Base-by-base conservation (phyloP, 2,888 invertebrate species). In the Tinea trinotella region DNA sequence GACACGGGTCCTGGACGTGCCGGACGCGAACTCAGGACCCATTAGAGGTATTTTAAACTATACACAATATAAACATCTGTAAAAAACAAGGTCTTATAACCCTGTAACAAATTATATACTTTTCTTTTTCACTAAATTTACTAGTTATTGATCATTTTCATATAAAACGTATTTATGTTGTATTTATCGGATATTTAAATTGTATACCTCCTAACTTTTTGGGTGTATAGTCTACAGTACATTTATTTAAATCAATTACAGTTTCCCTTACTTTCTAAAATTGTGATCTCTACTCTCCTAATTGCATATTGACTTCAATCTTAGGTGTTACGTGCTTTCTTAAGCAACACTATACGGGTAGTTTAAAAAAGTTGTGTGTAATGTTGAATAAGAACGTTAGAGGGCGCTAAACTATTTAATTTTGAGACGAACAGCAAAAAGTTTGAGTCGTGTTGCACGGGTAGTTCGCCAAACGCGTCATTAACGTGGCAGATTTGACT, bases 81-180 rank as follows among this genome's bases (percentile, higher is more conserved):
- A 72, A 67, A 69, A 61, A 69, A 46, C 53, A 55, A 55, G 53
- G 53, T 55, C 53, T 50, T 60, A 66, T 57, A 74, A 75, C 74
- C 75, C 74, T 73, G 74, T 71, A 66, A 64, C 63, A 68, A 70
- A 46, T 46, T 46, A 46, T 46, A 40, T 30, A 30, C n/a, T 30
- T 30, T 52, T 65, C 66, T 68, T 66, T 65, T 67, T 61, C 62
- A 65, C 76, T 76, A 75, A 67, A 60, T 63, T 62, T 72, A n/a
- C 67, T 63, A 36, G 36, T 19, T 56, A 56, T 56, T 54, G 49
- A 53, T 54, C 48, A 36, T 70, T 46, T 73, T 72, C 70, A 68
- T 76, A 75, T 69, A 75, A 78, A 78, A 68, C 64, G 63, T 74
- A 70, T 68, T 64, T 64, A 63, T 30, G 7, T 30, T 30, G 64